phyloP scores from a whole-genome alignment of 2,113 vertebrate genomes.

The Prunella himalayana region DNA sequence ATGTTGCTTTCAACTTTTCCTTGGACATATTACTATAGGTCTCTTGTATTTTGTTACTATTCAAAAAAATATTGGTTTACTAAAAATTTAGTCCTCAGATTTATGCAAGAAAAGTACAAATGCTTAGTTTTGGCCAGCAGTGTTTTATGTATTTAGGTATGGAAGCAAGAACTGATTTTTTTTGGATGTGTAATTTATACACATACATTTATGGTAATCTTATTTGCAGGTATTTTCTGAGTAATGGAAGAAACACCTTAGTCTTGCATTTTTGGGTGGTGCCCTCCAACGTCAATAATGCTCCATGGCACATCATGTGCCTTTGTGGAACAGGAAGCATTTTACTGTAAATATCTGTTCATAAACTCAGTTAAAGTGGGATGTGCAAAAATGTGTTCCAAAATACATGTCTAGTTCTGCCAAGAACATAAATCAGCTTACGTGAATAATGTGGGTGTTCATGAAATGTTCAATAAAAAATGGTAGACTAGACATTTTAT shows the following conservation, averaged over 20 bases:
- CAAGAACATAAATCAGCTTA: not conserved
- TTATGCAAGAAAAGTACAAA: not conserved
- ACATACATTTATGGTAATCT: not conserved
- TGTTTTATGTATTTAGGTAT: not conserved
- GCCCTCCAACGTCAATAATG: not conserved
- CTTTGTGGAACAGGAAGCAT: not conserved
- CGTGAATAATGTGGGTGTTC: not conserved
- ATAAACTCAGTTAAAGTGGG: not conserved
- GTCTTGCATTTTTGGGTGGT: not conserved
- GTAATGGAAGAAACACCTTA: not conserved
- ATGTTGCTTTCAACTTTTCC: not conserved
- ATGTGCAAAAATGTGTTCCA: not conserved
- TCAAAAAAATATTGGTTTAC: not conserved
- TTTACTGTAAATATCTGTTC: not conserved
- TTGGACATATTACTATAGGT: not conserved
- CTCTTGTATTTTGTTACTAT: not conserved
- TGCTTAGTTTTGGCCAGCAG: not conserved
- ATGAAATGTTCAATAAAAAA: not conserved
- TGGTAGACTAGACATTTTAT: not conserved
- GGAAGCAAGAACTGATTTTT: not conserved
- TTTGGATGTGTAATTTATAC: not conserved
- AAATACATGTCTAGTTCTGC: not conserved
- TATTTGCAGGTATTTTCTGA: not conserved
- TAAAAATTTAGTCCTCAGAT: not conserved
- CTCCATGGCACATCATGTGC: not conserved